phyloP scores from a whole-genome alignment of 2,888 invertebrate genomes.

The Drosophila neonasuta region DNA sequence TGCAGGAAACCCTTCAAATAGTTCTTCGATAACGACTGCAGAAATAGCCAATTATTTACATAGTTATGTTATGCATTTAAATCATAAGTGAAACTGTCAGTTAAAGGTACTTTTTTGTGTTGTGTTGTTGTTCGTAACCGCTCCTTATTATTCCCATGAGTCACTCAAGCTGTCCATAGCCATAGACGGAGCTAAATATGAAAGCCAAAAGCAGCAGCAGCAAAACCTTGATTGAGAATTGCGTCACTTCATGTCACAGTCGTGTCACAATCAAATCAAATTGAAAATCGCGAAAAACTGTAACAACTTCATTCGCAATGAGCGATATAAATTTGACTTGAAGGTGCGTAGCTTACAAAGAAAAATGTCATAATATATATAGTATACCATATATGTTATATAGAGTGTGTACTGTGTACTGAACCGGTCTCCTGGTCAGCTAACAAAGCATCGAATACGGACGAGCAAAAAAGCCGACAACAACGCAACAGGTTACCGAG shows the following conservation, averaged over 20 bases:
- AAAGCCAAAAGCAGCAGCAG: slow-evolving; percentile 37
- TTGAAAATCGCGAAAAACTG: slow-evolving; percentile 57
- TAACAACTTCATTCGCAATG: slow-evolving; percentile 76
- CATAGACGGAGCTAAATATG: slow-evolving; percentile 34
- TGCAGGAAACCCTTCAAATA: background rate
- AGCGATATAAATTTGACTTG: slow-evolving; percentile 69
- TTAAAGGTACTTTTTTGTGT: background rate
- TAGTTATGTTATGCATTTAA: background rate
- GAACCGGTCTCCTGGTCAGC: slow-evolving; percentile 44
- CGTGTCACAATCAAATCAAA: slow-evolving; percentile 76
- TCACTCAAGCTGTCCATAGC: slow-evolving; percentile 24
- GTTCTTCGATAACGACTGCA: background rate
- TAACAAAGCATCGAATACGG: slow-evolving; percentile 38
- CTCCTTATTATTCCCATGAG: slow-evolving; percentile 30
- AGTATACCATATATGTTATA: too few species aligned
- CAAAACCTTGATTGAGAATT: slow-evolving; percentile 61
- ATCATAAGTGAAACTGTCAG: slow-evolving; percentile 3
- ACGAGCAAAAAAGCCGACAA: slow-evolving; percentile 67
- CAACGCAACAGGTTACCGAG: slow-evolving; percentile 75
- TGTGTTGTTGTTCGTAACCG: background rate
- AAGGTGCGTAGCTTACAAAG: slow-evolving; percentile 77
- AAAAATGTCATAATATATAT: slow-evolving; percentile 71
- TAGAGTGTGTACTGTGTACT: background rate
- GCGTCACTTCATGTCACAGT: slow-evolving; percentile 72
- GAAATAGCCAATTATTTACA: background rate